Percentiles rank a stretch among this genome's conserved stretches.
Evolutionary conservation across 2,888 invertebrate genomes (phyloP).

Genomic region (Cheiracanthium punctorium): DNA sequence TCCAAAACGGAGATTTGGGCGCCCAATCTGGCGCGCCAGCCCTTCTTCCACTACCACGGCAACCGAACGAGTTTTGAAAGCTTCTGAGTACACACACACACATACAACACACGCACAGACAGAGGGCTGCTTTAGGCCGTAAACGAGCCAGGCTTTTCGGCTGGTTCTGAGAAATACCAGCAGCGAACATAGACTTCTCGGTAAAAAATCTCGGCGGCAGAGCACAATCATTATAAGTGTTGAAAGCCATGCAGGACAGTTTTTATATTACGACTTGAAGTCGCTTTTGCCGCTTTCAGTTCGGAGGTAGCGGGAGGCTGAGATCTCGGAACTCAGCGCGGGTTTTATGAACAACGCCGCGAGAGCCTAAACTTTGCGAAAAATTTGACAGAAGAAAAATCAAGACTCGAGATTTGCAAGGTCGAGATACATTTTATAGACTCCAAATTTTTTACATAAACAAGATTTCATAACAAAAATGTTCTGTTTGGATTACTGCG

Average conservation of each 20-base stretch:
- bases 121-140: constrained; percentile 33
- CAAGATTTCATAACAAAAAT: constrained; percentile 20
- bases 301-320: too few species aligned
- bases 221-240: constrained; percentile 62
- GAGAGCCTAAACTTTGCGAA: background rate
- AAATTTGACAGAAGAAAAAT: too few species aligned
- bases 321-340: background rate
- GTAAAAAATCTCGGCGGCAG: constrained; percentile 54
- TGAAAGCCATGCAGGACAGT: constrained; percentile 51
- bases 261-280: constrained; percentile 37
- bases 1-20: too few species aligned
- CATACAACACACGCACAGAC: constrained; percentile 1
- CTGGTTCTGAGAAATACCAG: constrained; percentile 53
- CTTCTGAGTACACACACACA: constrained; percentile 10
- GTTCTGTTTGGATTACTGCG: constrained; percentile 54
- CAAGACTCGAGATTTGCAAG: too few species aligned
- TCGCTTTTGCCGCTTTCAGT: background rate
- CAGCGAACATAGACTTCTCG: constrained; percentile 38
- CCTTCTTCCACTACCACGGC: background rate
- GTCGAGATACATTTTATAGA: too few species aligned
- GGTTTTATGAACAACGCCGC: background rate
- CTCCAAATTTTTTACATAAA: background rate
- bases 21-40: too few species aligned
- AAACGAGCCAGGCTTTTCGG: constrained; percentile 34
- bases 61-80: background rate